Evolutionary conservation across 2,888 invertebrate species (phyloP), one percentile per base, ranked within the genome.

Genomic region (Xestia c-nigrum): DNA sequence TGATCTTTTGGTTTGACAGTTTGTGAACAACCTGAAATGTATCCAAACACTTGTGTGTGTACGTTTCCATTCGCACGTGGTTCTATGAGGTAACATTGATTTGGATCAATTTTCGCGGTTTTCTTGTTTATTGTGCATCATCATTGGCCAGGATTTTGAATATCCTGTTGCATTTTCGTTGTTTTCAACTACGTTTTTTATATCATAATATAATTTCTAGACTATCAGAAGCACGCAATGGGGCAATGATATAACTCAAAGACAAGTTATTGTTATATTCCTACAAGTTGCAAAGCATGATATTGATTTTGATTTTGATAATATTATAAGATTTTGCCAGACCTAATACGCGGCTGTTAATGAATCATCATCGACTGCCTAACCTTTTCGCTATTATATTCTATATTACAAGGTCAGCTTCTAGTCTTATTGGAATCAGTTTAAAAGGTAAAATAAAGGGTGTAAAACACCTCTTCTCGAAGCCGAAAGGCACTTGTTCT

Each of bases 81-180:
- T 87, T 85, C 85, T 79, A 88, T 87, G 88, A 85, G 68, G 38
- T 61, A 79, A 38, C 69, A 71, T 72, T 77, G 71, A 80, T 74
- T 74, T 81, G 67, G 84, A 81, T 80, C 65, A 81, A 72, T 80
- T 80, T 65, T 67, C 67, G 65, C 16, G 40, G 64, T 80, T 70
- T 65, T 9, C 16, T 16, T 76, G 19, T 82, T 82, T 82, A 47
- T 78, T 50, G 0, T 61, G 64, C 10, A 55, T 31, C 14, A 19
- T 46, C 10, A 21, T 68, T 71, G 38, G n/a, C 5, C n/a, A 65
- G 16, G 6, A 40, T 24, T 70, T 12, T 5, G 4, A 16, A 68
- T 57, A 74, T 81, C 71, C 73, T 82, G 61, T 31, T 66, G 50
- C 46, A 47, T 67, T n/a, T 63, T 12, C 0, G 14, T n/a, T 64